phyloP scores from a whole-genome alignment of 2,888 invertebrate species.

The Drosophila testacea region DNA sequence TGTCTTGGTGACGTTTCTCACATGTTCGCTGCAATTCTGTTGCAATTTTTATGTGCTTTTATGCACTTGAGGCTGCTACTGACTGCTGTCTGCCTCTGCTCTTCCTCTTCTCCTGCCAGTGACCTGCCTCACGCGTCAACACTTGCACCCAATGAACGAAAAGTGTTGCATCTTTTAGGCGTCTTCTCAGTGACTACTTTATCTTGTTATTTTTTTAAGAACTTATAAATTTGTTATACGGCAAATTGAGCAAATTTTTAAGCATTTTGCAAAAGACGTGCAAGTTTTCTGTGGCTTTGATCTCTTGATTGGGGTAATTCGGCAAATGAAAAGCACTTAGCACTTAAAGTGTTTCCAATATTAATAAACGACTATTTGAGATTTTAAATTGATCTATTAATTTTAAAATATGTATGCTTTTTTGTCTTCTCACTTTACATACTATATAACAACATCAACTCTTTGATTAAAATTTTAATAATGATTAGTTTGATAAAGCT shows the following conservation, averaged over 20 bases:
- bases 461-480: too few species aligned
- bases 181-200: conserved; percentile 19
- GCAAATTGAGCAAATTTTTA: conserved; percentile 61
- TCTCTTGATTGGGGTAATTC: conserved; percentile 26
- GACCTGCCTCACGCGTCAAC: conserved; percentile 51
- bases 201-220: conserved; percentile 4
- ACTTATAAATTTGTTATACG: conserved; percentile 58
- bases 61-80: conserved; percentile 48
- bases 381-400: background rate
- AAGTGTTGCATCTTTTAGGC: conserved; percentile 68
- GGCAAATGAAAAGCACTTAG: conserved; percentile 35
- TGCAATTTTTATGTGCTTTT: conserved; percentile 69
- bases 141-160: conserved; percentile 52
- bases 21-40: conserved; percentile 67
- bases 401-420: too few species aligned
- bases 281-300: conserved; percentile 25
- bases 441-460: too few species aligned
- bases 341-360: background rate
- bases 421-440: too few species aligned
- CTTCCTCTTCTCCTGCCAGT: background rate
- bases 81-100: conserved; percentile 1
- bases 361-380: background rate
- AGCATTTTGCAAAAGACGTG: conserved; percentile 31
- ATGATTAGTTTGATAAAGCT: too few species aligned
- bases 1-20: conserved; percentile 47